Evolutionary conservation across 2,888 invertebrate genomes (phyloP).

Genomic region (Rhimphoctona megacephalus): DNA sequence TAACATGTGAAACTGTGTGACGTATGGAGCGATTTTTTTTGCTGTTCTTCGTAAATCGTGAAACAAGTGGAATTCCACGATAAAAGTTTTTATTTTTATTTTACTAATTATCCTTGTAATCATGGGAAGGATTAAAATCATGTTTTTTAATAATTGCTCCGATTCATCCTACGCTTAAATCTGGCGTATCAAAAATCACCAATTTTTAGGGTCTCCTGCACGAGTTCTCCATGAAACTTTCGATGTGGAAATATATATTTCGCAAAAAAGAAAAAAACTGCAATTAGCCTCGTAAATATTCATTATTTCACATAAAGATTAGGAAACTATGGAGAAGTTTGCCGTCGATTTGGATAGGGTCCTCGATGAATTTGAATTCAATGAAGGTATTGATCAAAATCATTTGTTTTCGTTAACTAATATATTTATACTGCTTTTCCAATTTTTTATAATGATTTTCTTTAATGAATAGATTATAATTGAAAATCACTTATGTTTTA

Average conservation of each 20-base stretch:
- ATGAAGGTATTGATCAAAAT: conserved; percentile 86
- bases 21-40: not conserved
- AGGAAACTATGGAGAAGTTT: conserved; percentile 86
- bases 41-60: not conserved
- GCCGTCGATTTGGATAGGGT: conserved; percentile 93
- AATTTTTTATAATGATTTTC: not conserved
- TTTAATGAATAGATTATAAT: not conserved
- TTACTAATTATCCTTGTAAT: not conserved
- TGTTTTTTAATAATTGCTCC: not conserved
- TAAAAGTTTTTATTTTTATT: not conserved
- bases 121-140: not conserved
- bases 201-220: not conserved
- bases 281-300: not conserved
- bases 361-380: conserved; percentile 93
- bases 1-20: conserved; percentile 26
- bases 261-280: not conserved
- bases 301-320: not conserved
- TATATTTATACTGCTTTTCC: not conserved
- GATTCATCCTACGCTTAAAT: not conserved
- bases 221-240: not conserved
- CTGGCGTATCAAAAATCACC: not conserved
- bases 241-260: conserved; percentile 5
- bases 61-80: not conserved
- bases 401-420: not conserved
- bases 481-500: not conserved